These are phyloP conservation scores for Agrotis exclamationis DNA, from an alignment of 2,888 invertebrate genomes.

Conservation along the genomic window DNA sequence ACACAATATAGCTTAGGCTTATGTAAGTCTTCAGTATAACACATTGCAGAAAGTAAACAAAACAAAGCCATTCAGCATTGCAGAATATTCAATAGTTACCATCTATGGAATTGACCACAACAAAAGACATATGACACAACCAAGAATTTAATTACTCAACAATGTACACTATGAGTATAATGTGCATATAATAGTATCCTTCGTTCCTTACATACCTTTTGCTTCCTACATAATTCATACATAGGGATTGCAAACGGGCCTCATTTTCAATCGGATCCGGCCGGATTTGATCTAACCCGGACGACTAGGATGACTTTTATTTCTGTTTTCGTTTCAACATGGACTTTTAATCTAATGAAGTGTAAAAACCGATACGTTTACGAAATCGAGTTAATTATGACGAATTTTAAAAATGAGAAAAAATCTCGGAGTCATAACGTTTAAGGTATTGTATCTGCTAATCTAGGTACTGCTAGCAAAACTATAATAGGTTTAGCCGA, in stretches of 20 bases:
- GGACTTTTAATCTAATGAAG: no score
- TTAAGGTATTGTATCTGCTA: no score
- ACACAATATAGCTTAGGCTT: background rate
- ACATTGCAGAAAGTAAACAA: background rate
- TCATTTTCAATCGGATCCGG: no score
- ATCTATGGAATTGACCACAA: slow-evolving; percentile 29
- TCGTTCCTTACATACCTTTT: slow-evolving; percentile 16
- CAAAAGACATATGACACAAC: slow-evolving; percentile 9
- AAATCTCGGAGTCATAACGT: no score
- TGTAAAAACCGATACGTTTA: no score
- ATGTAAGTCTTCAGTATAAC: background rate
- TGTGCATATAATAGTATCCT: slow-evolving; percentile 35
- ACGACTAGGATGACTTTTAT: no score
- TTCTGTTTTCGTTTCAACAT: no score
- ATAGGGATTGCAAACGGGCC: background rate
- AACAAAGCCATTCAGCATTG: slow-evolving; percentile 27
- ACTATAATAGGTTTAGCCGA: no score
- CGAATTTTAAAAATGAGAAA: no score
- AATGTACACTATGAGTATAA: slow-evolving; percentile 38
- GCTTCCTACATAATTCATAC: slow-evolving; percentile 40
- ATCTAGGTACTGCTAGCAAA: no score
- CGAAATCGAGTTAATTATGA: no score
- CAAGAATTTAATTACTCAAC: slow-evolving; percentile 18
- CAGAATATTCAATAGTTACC: slow-evolving; percentile 38
- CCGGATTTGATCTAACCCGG: no score